A percentile compares a stretch with the other conserved stretches of the same genome.
These are phyloP conservation scores for Lepidocyrtoides sp. DNA, from an alignment of 2,888 invertebrate species.

Conservation along the genomic window DNA sequence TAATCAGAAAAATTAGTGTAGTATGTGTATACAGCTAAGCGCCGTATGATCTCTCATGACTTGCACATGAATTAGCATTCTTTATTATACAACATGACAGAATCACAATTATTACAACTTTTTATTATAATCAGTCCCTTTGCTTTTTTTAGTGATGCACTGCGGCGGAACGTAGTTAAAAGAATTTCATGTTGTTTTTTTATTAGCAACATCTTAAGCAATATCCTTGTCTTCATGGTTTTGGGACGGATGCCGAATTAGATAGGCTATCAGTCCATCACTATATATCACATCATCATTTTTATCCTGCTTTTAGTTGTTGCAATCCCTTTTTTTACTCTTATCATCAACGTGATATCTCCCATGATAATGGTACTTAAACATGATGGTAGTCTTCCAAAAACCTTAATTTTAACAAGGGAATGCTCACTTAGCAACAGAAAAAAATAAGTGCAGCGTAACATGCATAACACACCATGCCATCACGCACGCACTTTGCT, in stretches of 20 bases:
- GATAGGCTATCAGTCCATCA: slow-evolving; percentile 65
- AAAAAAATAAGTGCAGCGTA: background rate
- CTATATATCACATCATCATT: background rate
- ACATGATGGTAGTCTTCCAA: slow-evolving; percentile 17
- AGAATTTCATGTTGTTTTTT: background rate
- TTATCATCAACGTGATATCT: background rate
- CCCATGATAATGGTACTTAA: background rate
- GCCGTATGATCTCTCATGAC: slow-evolving; percentile 11
- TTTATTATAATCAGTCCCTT: slow-evolving; percentile 1
- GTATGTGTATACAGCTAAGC: background rate
- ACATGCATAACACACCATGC: background rate
- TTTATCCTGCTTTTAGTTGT: slow-evolving; percentile 1
- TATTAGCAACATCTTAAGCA: slow-evolving; percentile 7
- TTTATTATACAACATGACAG: slow-evolving; percentile 19
- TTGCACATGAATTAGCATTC: background rate
- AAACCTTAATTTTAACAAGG: background rate
- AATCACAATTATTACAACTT: slow-evolving; percentile 26
- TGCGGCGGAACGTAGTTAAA: background rate
- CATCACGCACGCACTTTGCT: too few species aligned
- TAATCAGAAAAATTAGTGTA: slow-evolving; percentile 33
- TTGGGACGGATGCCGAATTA: slow-evolving; percentile 73
- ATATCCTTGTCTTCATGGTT: slow-evolving; percentile 43
- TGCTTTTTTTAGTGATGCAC: background rate
- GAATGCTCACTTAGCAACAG: background rate
- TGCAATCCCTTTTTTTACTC: background rate